Base-by-base conservation (phyloP, 2,797 vertebrate genomes). In the Denticeps clupeoides region DNA sequence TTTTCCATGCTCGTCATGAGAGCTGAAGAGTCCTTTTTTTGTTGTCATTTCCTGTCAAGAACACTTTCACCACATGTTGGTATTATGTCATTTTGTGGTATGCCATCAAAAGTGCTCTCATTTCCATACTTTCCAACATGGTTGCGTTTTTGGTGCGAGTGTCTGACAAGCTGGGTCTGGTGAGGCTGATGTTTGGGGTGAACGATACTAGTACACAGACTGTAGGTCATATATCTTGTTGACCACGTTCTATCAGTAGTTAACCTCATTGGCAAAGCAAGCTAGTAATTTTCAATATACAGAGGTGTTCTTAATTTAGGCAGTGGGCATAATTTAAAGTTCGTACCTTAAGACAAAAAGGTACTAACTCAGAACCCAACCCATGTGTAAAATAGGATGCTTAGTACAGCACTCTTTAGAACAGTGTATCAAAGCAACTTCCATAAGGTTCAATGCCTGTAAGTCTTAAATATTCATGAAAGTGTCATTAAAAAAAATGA, bases 71-170 rank as follows among this genome's bases (percentile, higher is more conserved):
- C 64, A 75, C 80, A 83, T 82, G 70, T 81, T 79, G 68, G 75
- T 75, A 79, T 64, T 54, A 80, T 80, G 74, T 75, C 28, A 71
- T 74, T 66, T 47, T 75, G 77, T 10, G 74, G 79, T 75, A 55
- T 51, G 59, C 76, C 74, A 64, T 80, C 73, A 73, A 69, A 69
- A 62, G 67, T 64, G 58, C 64, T 71, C 70, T 67, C 75, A 63
- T 74, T 78, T 80, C 71, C 67, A 72, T 69, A 73, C 65, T 75
- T 76, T 53, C 58, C 53, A 68, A 55, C 51, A 58, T 45, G 60
- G 63, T 69, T 74, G 68, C 64, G 74, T 31, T 75, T 75, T 68
- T 58, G 41, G 38, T 67, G 62, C 47, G 65, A 64, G 61, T 56
- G 58, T 60, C 64, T 68, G 69, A 79, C 66, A 66, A 62, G 68